A percentile compares a stretch with the other conserved stretches of the same genome.
phyloP scores from a whole-genome alignment of 2,888 invertebrate genomes.

The Caenorhabditis drosophilae region DNA sequence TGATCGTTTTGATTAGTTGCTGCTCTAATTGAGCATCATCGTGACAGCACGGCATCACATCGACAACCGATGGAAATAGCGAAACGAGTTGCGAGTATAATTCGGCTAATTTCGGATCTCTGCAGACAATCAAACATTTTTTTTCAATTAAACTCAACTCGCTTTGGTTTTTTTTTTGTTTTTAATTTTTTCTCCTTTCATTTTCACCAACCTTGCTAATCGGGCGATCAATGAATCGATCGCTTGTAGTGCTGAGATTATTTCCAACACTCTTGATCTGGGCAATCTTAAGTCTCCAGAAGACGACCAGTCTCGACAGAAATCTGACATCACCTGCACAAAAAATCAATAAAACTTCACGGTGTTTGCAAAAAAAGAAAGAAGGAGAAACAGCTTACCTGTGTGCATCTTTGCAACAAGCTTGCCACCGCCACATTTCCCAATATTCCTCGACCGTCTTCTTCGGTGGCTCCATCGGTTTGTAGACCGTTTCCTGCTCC shows the following conservation, averaged over 20 bases:
- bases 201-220: conserved; percentile 43
- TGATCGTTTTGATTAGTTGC: conserved; percentile 59
- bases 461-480: conserved; percentile 16
- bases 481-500: neutral
- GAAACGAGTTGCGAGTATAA: conserved; percentile 55
- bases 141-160: neutral
- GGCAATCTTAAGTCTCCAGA: conserved; percentile 60
- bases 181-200: neutral
- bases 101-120: conserved; percentile 33
- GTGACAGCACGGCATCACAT: conserved; percentile 58
- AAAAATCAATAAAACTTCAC: too few species aligned
- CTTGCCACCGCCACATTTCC: conserved; percentile 48
- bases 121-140: conserved; percentile 6
- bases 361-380: neutral
- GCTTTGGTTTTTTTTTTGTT: conserved; percentile 1
- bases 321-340: conserved; percentile 40
- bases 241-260: conserved; percentile 63
- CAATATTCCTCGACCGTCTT: conserved; percentile 23
- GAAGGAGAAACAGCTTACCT: too few species aligned
- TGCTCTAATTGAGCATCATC: conserved; percentile 58
- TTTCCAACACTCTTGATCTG: conserved; percentile 56
- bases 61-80: conserved; percentile 62
- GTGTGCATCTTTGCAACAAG: conserved; percentile 44
- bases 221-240: conserved; percentile 62
- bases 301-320: conserved; percentile 51